These are phyloP conservation scores for Drosophila mercatorum DNA, from an alignment of 2,888 invertebrate species.

Conservation along the genomic window DNA sequence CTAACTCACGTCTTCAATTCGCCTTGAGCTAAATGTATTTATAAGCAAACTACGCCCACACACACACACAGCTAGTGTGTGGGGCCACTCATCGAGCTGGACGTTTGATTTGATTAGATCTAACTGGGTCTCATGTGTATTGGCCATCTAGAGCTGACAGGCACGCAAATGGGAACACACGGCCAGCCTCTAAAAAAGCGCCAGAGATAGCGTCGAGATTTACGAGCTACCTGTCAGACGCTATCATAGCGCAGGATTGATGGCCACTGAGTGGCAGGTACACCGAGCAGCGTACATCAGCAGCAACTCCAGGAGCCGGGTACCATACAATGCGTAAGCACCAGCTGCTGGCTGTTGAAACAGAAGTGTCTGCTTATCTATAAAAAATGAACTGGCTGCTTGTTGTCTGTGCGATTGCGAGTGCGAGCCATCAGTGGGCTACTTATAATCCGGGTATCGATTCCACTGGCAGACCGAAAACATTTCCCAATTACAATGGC, in stretches of 20 bases:
- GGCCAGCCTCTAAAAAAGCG: constrained; percentile 38
- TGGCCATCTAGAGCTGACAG: constrained; percentile 62
- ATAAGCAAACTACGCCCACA: neutral
- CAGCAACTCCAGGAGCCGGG: neutral
- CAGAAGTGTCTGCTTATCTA: constrained; percentile 54
- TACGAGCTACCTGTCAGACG: constrained; percentile 74
- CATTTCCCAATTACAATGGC: constrained; percentile 60
- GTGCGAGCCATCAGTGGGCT: constrained; percentile 17
- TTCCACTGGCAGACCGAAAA: constrained; percentile 41
- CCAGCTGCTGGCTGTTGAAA: constrained; percentile 42
- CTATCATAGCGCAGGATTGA: constrained; percentile 75
- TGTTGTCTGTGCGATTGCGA: constrained; percentile 7
- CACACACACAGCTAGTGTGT: neutral
- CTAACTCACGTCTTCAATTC: neutral
- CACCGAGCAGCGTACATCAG: constrained; percentile 12
- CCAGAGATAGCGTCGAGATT: constrained; percentile 68
- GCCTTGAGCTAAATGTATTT: neutral
- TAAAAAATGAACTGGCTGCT: constrained; percentile 68
- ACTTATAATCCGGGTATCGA: constrained; percentile 60
- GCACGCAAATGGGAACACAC: constrained; percentile 69
- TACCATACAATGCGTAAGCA: constrained; percentile 7
- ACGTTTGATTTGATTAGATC: constrained; percentile 57
- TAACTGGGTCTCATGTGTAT: constrained; percentile 67
- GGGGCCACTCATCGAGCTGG: constrained; percentile 41
- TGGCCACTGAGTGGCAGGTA: constrained; percentile 63